These are phyloP conservation scores for Antheraea assamensis DNA, from an alignment of 2,888 invertebrate genomes.

Conservation along the genomic window DNA sequence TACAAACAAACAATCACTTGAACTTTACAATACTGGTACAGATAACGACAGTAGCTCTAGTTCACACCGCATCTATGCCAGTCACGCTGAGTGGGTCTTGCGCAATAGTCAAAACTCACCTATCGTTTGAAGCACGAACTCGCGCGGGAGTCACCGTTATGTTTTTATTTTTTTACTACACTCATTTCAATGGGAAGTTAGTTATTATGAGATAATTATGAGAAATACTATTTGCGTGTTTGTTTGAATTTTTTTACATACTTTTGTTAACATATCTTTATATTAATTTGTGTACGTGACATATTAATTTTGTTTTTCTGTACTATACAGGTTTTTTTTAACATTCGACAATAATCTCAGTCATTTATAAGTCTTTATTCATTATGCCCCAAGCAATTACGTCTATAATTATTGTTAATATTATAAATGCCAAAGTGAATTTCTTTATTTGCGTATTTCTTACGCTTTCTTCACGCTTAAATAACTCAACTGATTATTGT, in stretches of 20 bases:
- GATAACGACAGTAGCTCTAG: constrained; percentile 15
- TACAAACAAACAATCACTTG: no score
- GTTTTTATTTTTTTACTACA: constrained; percentile 5
- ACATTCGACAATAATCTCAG: no score
- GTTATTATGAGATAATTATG: background rate
- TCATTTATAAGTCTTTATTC: no score
- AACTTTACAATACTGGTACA: constrained; percentile 9
- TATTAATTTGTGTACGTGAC: no score
- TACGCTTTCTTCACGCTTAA: background rate
- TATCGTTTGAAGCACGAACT: constrained; percentile 7
- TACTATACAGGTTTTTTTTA: no score
- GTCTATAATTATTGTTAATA: background rate
- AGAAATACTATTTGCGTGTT: background rate
- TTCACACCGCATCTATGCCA: constrained; percentile 19
- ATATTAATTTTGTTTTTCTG: no score
- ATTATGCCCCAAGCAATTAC: no score
- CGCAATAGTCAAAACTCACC: constrained; percentile 8
- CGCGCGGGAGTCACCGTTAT: constrained; percentile 16
- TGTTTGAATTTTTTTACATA: background rate
- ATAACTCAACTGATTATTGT: background rate
- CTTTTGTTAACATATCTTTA: background rate
- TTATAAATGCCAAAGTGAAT: background rate
- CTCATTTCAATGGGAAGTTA: constrained; percentile 4
- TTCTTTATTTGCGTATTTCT: background rate
- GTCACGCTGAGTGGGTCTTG: constrained; percentile 11